Evolutionary conservation across 92 coral and sea anemone genomes (phyloP), one percentile per base, ranked within the genome.

Genomic region (Pocillopora grandis): DNA sequence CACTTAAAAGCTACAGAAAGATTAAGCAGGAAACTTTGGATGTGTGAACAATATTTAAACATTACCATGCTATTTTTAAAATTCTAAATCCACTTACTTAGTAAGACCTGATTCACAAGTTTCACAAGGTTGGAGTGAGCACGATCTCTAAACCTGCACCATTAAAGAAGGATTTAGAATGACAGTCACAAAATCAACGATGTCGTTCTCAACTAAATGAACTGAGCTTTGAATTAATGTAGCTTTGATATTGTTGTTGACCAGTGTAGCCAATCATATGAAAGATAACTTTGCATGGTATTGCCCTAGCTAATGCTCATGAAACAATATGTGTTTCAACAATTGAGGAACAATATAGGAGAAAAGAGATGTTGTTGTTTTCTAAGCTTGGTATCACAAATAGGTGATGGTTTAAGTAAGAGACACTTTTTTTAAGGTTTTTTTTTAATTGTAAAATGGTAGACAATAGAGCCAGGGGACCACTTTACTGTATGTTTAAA

Each of bases 191-290:
- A 9, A 27, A 70, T 13, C 36, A 65, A 20, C 13, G 57, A n/a
- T 70, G 52, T 70, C 33, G 57, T 37, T 55, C 9, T 70, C 2
- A 70, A 31, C 18, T 58, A 7, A 17, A 48, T 42, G 57, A 78
- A 9, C 14, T 78, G 37, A 42, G 11, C 31, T 78, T 49, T 42
- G 56, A 42, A 19, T 61, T 33, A 65, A 58, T 58, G 67, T 52
- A 62, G 56, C 10, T 20, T 5, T 59, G 67, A 81, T 81, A 81
- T 81, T 81, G 85, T 37, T 20, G 70, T 18, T 67, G 58, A 19
- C 14, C 56, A 9, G 12, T 27, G 27, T 76, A 49, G 1, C 85
- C 85, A 81, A 81, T 76, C 20, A 76, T 81, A 11, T 14, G 59
- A 16, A 31, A 16, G 35, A 9, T 19, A 55, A 11, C n/a, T 57